phyloP scores from a whole-genome alignment of 2,797 vertebrate species.

The Syndactyla subalaris region DNA sequence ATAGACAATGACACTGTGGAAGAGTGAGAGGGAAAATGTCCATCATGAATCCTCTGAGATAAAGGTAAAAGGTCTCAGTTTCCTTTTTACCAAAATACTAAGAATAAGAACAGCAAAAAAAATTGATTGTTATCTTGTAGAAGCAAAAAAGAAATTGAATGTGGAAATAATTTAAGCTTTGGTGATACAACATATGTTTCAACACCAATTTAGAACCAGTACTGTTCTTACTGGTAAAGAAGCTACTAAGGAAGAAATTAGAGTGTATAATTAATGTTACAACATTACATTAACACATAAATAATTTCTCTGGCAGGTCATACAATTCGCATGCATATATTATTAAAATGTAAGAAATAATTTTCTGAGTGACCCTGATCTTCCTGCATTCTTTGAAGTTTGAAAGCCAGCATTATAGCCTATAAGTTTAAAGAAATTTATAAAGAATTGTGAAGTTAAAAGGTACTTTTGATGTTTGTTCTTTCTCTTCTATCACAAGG shows the following conservation, averaged over 20 bases:
- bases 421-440: conserved; percentile 85
- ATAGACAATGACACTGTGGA: background rate
- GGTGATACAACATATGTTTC: background rate
- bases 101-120: background rate
- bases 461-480: conserved; percentile 85
- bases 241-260: conserved; percentile 20
- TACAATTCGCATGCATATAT: conserved; percentile 81
- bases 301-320: conserved; percentile 79
- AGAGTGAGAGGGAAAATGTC: background rate
- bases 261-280: conserved; percentile 77
- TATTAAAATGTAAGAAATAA: conserved; percentile 79
- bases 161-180: conserved; percentile 13
- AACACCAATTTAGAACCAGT: background rate
- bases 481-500: conserved; percentile 81
- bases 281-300: conserved; percentile 78
- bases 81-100: background rate
- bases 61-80: background rate
- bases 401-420: conserved; percentile 80
- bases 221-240: conserved; percentile 12
- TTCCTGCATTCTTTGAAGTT: conserved; percentile 79
- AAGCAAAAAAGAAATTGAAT: background rate
- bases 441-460: conserved; percentile 84
- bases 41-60: background rate
- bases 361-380: conserved; percentile 80
- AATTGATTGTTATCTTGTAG: background rate